Evolutionary conservation across 2,888 invertebrate species (phyloP).

Genomic region (Spicauda simplicius): DNA sequence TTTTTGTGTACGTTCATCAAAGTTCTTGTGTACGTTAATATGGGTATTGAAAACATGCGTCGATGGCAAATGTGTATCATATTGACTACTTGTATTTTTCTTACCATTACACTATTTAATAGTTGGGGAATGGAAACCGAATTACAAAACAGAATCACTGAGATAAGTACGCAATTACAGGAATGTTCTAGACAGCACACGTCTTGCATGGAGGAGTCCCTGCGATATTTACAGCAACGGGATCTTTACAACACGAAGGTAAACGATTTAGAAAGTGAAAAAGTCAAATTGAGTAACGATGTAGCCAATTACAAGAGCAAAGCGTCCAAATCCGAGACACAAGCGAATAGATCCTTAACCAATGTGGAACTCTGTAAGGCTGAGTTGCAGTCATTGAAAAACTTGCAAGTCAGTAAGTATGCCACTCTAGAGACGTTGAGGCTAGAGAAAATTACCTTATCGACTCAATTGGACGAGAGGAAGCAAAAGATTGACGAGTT

Average conservation of each 20-base stretch:
- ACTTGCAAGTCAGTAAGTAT: slow-evolving; percentile 75
- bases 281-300: slow-evolving; percentile 61
- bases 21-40: slow-evolving; percentile 44
- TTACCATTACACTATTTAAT: slow-evolving; percentile 78
- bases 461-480: slow-evolving; percentile 66
- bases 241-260: slow-evolving; percentile 68
- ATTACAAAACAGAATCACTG: slow-evolving; percentile 66
- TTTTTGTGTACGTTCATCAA: background rate
- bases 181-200: slow-evolving; percentile 75
- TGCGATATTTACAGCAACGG: slow-evolving; percentile 70
- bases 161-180: slow-evolving; percentile 69
- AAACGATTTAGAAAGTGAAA: slow-evolving; percentile 66
- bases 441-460: slow-evolving; percentile 73
- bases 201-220: slow-evolving; percentile 72
- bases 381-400: slow-evolving; percentile 75
- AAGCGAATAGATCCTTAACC: slow-evolving; percentile 68
- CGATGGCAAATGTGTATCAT: slow-evolving; percentile 80
- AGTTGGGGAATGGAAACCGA: slow-evolving; percentile 77
- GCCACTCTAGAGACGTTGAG: slow-evolving; percentile 75
- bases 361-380: slow-evolving; percentile 75
- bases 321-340: slow-evolving; percentile 64
- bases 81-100: slow-evolving; percentile 72
- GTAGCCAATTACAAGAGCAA: slow-evolving; percentile 61
- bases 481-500: slow-evolving; percentile 72
- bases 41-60: slow-evolving; percentile 83